A percentile compares a stretch with the other conserved stretches of the same genome.
Evolutionary conservation across 2,797 vertebrate species (phyloP).

Genomic region (Serranus cabrilla): DNA sequence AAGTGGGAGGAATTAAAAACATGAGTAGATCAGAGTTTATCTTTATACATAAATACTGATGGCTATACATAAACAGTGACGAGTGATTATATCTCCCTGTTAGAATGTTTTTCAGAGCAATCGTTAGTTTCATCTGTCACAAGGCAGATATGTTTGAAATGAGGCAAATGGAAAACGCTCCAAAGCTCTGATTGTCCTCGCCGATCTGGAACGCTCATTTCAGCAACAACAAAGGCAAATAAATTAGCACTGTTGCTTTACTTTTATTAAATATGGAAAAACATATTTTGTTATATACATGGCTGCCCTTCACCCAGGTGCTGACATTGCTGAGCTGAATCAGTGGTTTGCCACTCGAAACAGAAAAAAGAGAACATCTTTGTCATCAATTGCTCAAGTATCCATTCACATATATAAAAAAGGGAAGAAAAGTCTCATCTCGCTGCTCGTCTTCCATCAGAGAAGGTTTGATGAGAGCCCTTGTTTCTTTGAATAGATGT

Average conservation of each 20-base stretch:
- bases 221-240: not conserved
- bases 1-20: not conserved
- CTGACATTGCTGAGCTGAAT: not conserved
- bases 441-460: not conserved
- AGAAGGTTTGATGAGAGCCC: slow-evolving; percentile 18
- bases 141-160: slow-evolving; percentile 22
- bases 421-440: slow-evolving; percentile 12
- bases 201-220: not conserved
- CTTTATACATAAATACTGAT: slow-evolving; percentile 9
- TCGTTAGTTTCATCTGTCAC: slow-evolving; percentile 1
- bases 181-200: not conserved
- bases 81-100: not conserved
- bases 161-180: not conserved
- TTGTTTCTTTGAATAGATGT: slow-evolving; percentile 4
- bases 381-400: not conserved
- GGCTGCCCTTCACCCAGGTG: not conserved
- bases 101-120: slow-evolving; percentile 3
- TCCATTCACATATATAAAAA: slow-evolving; percentile 6
- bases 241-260: not conserved
- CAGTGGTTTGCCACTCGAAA: slow-evolving; percentile 4
- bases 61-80: not conserved
- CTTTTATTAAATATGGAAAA: not conserved
- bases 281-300: not conserved
- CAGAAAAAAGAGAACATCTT: slow-evolving; percentile 5
- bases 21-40: slow-evolving; percentile 6